Base-by-base conservation (phyloP, 2,888 invertebrate genomes). In the Trimorus sp. region DNA sequence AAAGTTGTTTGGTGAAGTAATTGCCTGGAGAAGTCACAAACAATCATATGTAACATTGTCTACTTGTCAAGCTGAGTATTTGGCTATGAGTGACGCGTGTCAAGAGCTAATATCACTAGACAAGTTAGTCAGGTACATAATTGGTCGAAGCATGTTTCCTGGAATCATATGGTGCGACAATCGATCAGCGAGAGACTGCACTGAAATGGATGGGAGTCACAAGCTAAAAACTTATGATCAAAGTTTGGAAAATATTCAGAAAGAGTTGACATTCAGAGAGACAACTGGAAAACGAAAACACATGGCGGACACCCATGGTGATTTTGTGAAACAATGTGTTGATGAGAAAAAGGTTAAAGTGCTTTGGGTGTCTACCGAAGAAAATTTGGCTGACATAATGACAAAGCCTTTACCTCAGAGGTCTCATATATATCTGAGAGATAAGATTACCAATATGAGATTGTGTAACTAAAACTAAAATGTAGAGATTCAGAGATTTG, bases 141-240 rank as follows among this genome's bases (percentile, higher is more conserved):
- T 40, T 40, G 40, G 40, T 40, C 40, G 40, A 40, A 40, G 40
- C 40, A 2, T 40, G 40, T 40, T 40, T 40, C 40, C 40, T 40
- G 40, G 2, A 40, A 40, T 7, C 40, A 40, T 40, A 8, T 40
- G 11, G 40, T 40, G 40, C 40, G 40, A 40, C 40, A 40, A 40
- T 40, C 40, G 40, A 7, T 40, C 40, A 40, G 60, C 16, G 60
- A 42, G 78, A 11, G 69, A 51, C 58, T 54, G 81, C 16, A 75
- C 65, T 7, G 62, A 82, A 51, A 84, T 62, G 65, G 78, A 80
- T 54, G 85, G 84, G 26, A 83, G 84, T 60, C 81, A 83, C 62
- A 85, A 85, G 68, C 58, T 84, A 8, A 79, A 75, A 74, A 59
- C 16, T 11, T 83, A 79, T 70, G 82, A 82, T 40, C 54, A 76